A percentile compares a stretch with the other conserved stretches of the same genome.
Conservation (phyloP, 2,113 vertebrate genomes). For the Merops nubicus region DNA sequence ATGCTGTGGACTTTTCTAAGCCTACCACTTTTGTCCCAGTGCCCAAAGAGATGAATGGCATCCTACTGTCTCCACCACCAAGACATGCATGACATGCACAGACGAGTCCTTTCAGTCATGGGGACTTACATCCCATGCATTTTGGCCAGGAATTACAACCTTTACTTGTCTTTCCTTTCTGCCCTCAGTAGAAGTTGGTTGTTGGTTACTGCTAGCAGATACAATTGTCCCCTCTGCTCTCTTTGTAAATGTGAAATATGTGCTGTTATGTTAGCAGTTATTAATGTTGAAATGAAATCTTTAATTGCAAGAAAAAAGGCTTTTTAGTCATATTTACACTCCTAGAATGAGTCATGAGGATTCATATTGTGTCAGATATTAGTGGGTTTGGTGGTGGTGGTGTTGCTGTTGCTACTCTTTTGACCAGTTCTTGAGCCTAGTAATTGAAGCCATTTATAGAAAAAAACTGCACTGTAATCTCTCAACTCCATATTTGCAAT, state of each 20-base stretch:
- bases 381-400: background rate
- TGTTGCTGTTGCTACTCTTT: background rate
- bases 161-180: background rate
- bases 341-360: background rate
- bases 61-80: background rate
- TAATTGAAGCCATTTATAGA: background rate
- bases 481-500: background rate
- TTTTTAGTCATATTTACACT: conserved; percentile 38
- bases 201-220: background rate
- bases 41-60: background rate
- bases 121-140: background rate
- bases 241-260: background rate
- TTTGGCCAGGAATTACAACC: background rate
- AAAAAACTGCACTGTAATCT: background rate
- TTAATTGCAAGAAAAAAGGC: conserved; percentile 11
- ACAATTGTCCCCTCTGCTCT: background rate
- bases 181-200: background rate
- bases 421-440: background rate
- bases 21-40: background rate
- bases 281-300: background rate
- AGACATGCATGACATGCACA: background rate
- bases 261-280: conserved; percentile 28
- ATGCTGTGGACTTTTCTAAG: background rate
- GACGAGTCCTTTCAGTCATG: background rate
- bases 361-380: background rate